phyloP scores from a whole-genome alignment of 2,888 invertebrate genomes.

The Leucozona laternaria region DNA sequence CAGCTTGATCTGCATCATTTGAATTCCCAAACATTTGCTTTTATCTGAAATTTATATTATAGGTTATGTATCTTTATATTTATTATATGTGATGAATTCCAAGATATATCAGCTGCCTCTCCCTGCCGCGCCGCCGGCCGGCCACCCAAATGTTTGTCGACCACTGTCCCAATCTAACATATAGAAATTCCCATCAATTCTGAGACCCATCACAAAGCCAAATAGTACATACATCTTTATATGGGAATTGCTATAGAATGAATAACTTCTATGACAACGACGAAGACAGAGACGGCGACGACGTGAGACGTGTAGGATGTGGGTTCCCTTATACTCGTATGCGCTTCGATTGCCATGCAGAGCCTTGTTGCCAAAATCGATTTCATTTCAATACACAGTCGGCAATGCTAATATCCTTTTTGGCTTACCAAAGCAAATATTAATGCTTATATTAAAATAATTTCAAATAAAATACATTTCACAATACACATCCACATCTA shows the following conservation, averaged over 20 bases:
- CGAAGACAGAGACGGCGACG: background rate
- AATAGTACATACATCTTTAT: conserved; percentile 13
- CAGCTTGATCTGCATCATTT: conserved; percentile 22
- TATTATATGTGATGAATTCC: conserved; percentile 12
- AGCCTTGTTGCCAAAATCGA: conserved; percentile 31
- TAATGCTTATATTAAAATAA: conserved; percentile 10
- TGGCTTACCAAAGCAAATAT: conserved; percentile 50
- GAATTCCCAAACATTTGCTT: conserved; percentile 22
- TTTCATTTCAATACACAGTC: conserved; percentile 25
- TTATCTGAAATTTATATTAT: background rate
- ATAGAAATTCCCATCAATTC: conserved; percentile 28
- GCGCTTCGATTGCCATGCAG: conserved; percentile 18
- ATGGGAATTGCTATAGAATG: background rate
- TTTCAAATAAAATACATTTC: conserved; percentile 7
- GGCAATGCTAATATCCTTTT: conserved; percentile 54
- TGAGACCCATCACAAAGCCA: conserved; percentile 30
- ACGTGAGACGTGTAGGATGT: background rate
- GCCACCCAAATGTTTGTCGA: conserved; percentile 7
- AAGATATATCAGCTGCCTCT: conserved; percentile 6
- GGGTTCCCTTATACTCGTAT: background rate
- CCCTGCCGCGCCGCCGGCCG: no score
- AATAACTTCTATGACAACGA: background rate
- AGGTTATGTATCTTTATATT: background rate
- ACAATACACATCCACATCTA: background rate
- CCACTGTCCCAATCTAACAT: conserved; percentile 4